Percentiles rank a stretch among this genome's conserved stretches.
Conservation (phyloP, 2,797 vertebrate genomes). For the Odontamblyopus rebecca region DNA sequence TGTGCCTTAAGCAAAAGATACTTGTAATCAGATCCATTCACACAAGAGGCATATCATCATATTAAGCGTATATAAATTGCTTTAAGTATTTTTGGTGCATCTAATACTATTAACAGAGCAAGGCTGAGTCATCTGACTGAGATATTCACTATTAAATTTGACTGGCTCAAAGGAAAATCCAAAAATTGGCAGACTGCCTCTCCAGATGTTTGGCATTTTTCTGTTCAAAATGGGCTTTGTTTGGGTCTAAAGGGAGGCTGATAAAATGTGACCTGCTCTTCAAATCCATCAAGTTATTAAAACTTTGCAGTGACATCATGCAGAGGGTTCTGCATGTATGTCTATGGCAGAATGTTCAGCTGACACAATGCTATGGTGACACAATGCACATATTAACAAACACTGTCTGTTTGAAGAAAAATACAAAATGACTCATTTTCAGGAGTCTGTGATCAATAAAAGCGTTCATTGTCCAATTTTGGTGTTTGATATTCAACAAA, state of each 20-base stretch:
- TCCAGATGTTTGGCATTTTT: neutral
- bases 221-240: neutral
- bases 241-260: neutral
- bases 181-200: neutral
- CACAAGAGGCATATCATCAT: neutral
- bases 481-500: too few relatives aligned
- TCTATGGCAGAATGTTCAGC: too few relatives aligned
- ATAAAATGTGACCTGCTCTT: neutral
- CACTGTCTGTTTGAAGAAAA: too few relatives aligned
- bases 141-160: neutral
- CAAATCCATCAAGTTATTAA: neutral
- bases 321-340: too few relatives aligned
- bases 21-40: neutral
- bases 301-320: neutral
- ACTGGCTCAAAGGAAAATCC: neutral
- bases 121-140: neutral
- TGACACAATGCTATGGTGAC: too few relatives aligned
- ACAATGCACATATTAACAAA: too few relatives aligned
- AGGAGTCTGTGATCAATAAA: too few relatives aligned
- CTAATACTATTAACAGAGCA: neutral
- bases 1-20: neutral
- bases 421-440: too few relatives aligned
- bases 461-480: too few relatives aligned
- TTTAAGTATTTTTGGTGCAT: neutral
- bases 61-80: neutral